Conservation (phyloP, 35 echinoderm and acorn worm species). For the Heliocidaris tuberculata region DNA sequence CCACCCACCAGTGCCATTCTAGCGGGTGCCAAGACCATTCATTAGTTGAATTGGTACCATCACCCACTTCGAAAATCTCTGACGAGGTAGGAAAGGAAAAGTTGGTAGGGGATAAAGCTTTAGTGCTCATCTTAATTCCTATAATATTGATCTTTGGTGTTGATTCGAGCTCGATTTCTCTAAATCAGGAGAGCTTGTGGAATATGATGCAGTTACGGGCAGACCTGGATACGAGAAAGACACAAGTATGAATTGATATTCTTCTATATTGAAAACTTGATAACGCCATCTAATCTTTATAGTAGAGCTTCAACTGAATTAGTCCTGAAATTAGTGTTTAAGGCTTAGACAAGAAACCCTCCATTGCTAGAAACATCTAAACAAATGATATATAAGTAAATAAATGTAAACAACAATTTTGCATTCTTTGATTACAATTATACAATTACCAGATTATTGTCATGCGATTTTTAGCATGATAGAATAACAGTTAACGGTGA, state of each 20-base stretch:
- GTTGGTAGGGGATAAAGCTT: neutral
- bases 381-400: too few relatives aligned
- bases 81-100: neutral
- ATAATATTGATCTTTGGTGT: neutral
- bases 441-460: too few relatives aligned
- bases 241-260: too few relatives aligned
- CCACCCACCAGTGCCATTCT: slow-evolving; percentile 18
- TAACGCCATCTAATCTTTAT: neutral
- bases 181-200: neutral
- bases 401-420: too few relatives aligned
- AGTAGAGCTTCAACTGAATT: neutral
- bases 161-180: neutral
- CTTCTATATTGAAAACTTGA: too few relatives aligned
- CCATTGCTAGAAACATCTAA: too few relatives aligned
- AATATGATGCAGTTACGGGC: neutral
- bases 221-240: neutral
- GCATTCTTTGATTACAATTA: too few relatives aligned
- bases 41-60: neutral
- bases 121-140: neutral
- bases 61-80: neutral
- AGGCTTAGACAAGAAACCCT: neutral
- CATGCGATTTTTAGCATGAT: too few relatives aligned
- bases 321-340: neutral
- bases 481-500: too few relatives aligned
- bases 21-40: neutral